Evolutionary conservation across 2,113 vertebrate species (phyloP), one percentile per base, ranked within the genome.

Genomic region (Dendrocopos noguchii): DNA sequence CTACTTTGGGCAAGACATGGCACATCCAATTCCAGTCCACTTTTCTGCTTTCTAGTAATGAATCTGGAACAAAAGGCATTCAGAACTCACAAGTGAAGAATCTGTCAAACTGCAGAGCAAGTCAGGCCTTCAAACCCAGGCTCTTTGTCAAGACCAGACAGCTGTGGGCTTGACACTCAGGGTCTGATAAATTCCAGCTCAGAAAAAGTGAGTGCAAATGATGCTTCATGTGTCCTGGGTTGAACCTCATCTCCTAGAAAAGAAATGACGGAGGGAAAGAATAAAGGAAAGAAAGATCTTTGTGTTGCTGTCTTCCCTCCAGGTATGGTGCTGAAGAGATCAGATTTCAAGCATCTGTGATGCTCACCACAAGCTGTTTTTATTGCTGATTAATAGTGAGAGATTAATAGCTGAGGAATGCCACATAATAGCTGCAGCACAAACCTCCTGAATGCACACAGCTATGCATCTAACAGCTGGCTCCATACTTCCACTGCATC

Each of bases 381-480:
- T 77, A 90, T 59, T 94, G 89, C 91, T 78, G 28, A 97, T 96
- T 95, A 96, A 93, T 55, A 94, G 66, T 33, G 66, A 27, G 53
- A 96, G 94, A 96, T 97, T 95, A 97, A 97, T 91, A 95, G 93
- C 91, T 47, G 44, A 79, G 87, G 87, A 94, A 95, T 84, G 84
- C 90, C 65, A 28, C 66, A n/a, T 17, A 97, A 96, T 94, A 88
- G 94, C 84, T 68, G 47, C 52, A 78, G 90, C 59, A 84, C 74
- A 96, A 94, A 94, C 84, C 91, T 93, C 56, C 7, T 56, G 90
- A 96, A 96, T 86, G 95, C 84, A 80, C 68, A 34, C 22, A 52
- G 72, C 92, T 93, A 88, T 84, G 82, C 52, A 59, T 90, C 92
- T 89, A 95, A 97, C 97, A 97, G 95, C 95, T 98, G 96, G 80